A percentile compares a stretch with the other conserved stretches of the same genome.
phyloP scores from a whole-genome alignment of 2,113 vertebrate species.

The Serilophus lunatus region DNA sequence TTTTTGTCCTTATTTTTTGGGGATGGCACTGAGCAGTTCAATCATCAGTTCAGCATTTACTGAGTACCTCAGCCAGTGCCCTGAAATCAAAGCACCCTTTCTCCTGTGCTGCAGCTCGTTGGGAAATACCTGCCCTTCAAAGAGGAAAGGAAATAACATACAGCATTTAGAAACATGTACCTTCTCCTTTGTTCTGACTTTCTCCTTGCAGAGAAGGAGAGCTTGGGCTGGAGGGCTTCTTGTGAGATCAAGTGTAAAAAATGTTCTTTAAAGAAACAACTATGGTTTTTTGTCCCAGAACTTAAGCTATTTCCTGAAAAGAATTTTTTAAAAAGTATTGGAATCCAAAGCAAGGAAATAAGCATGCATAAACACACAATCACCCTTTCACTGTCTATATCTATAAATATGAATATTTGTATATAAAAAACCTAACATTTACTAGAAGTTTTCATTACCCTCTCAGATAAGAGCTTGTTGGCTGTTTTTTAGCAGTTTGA shows the following conservation, averaged over 20 bases:
- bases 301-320: conserved; percentile 50
- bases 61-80: conserved; percentile 15
- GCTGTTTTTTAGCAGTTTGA: conserved; percentile 49
- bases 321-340: conserved; percentile 11
- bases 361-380: conserved; percentile 45
- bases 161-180: neutral
- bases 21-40: conserved; percentile 28
- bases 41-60: neutral
- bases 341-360: conserved; percentile 46
- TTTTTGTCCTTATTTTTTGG: neutral
- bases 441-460: conserved; percentile 6
- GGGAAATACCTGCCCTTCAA: conserved; percentile 23
- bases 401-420: conserved; percentile 54
- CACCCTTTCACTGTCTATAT: conserved; percentile 57
- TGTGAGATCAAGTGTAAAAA: neutral
- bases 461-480: conserved; percentile 48
- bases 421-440: conserved; percentile 27
- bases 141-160: neutral
- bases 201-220: conserved; percentile 16
- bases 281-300: conserved; percentile 18
- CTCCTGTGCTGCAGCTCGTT: conserved; percentile 26
- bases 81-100: conserved; percentile 13
- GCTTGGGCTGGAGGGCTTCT: neutral
- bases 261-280: conserved; percentile 24
- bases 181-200: conserved; percentile 37